Percentiles rank a stretch among this genome's conserved stretches.
phyloP scores from a whole-genome alignment of 2,797 vertebrate species.

The Steatocranus sp. region DNA sequence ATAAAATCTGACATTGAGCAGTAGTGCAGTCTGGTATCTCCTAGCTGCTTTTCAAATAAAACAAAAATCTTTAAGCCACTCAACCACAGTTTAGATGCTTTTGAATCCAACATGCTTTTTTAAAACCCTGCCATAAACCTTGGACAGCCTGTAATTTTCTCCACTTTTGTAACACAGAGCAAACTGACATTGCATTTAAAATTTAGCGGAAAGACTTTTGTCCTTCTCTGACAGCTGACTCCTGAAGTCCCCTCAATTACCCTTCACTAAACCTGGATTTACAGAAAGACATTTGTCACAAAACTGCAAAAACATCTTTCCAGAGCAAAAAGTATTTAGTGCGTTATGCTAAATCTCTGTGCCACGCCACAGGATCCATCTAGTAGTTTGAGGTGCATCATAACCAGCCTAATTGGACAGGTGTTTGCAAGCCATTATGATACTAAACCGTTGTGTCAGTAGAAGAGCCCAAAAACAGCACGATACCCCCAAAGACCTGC shows the following conservation, averaged over 20 bases:
- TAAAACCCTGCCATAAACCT: constrained; percentile 4
- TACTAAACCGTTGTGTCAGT: constrained; percentile 65
- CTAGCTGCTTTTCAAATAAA: background rate
- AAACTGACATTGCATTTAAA: constrained; percentile 45
- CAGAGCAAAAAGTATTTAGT: constrained; percentile 47
- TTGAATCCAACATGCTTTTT: constrained; percentile 13
- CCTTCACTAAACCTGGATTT: constrained; percentile 70
- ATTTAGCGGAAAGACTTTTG: constrained; percentile 58
- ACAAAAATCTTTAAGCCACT: background rate
- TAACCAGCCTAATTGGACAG: constrained; percentile 75
- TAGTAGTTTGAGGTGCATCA: constrained; percentile 61
- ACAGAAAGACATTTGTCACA: constrained; percentile 67
- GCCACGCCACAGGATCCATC: constrained; percentile 54
- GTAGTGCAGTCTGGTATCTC: background rate
- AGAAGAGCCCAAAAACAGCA: constrained; percentile 65
- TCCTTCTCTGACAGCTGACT: constrained; percentile 57
- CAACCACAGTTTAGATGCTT: constrained; percentile 3
- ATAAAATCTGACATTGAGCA: background rate
- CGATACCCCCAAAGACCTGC: constrained; percentile 52
- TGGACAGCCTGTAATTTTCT: constrained; percentile 38
- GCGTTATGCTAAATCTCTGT: constrained; percentile 63
- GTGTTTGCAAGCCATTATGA: constrained; percentile 70
- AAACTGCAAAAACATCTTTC: constrained; percentile 59
- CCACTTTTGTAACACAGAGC: constrained; percentile 20
- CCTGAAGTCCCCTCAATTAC: constrained; percentile 63